Conservation (phyloP, 1,140 invertebrate species). For the Dysdera silvatica region DNA sequence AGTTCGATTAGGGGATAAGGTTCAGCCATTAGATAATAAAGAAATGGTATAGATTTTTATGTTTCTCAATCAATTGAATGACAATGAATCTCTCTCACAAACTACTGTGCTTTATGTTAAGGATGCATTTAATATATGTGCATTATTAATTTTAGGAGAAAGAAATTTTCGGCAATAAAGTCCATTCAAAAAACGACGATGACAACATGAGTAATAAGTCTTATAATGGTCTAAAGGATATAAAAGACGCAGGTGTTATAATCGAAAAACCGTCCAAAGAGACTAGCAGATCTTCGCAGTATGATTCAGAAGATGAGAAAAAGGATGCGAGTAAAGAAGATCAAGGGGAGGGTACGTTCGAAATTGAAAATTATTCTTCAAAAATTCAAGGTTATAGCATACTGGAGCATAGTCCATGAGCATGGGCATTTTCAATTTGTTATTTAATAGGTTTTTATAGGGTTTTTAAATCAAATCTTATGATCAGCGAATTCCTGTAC, state of each 20-base stretch:
- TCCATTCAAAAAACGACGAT: constrained; percentile 58
- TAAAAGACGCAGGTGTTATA: constrained; percentile 76
- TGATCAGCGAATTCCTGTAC: too few species aligned
- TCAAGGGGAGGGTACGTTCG: constrained; percentile 44
- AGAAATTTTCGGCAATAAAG: constrained; percentile 61
- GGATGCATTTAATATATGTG: too few species aligned
- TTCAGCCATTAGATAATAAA: constrained; percentile 31
- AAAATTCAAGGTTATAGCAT: too few species aligned
- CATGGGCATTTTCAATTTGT: too few species aligned
- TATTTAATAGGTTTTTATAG: too few species aligned
- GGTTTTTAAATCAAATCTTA: too few species aligned
- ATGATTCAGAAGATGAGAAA: constrained; percentile 65
- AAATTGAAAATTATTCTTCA: too few species aligned
- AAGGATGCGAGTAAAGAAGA: constrained; percentile 85
- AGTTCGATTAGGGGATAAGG: constrained; percentile 32
- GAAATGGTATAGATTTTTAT: constrained; percentile 24
- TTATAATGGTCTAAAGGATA: constrained; percentile 82
- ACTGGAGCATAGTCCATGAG: too few species aligned
- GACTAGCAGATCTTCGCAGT: constrained; percentile 62
- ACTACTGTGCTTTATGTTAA: too few species aligned
- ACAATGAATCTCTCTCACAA: too few species aligned
- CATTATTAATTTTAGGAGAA: constrained; percentile 61
- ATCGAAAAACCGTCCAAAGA: constrained; percentile 58
- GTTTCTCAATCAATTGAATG: too few species aligned
- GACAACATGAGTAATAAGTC: constrained; percentile 73